A percentile compares a stretch with the other conserved stretches of the same genome.
Conservation (phyloP, 2,113 vertebrate species). For the Butorides virescens region DNA sequence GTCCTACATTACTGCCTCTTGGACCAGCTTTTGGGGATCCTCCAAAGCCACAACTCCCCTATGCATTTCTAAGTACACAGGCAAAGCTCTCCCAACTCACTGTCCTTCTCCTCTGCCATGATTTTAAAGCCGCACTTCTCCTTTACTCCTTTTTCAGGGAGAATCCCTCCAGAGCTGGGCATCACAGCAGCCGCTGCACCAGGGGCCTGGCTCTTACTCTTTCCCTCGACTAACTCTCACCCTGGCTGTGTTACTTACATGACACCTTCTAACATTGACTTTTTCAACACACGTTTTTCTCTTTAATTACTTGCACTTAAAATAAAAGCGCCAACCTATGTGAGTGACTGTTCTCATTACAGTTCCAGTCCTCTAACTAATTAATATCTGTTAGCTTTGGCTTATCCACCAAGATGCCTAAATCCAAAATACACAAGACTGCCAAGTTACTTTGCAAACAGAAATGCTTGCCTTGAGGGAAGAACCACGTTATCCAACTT, state of each 20-base stretch:
- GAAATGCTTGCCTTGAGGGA: not conserved
- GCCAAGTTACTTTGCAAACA: conserved; percentile 37
- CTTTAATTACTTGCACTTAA: conserved; percentile 34
- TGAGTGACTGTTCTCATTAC: not conserved
- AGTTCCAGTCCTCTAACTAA: conserved; percentile 32
- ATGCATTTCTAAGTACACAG: not conserved
- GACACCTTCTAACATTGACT: not conserved
- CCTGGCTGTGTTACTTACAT: not conserved
- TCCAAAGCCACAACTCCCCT: not conserved
- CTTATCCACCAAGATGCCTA: conserved; percentile 23
- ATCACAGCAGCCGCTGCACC: not conserved
- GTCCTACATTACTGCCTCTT: not conserved
- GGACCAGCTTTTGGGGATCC: not conserved
- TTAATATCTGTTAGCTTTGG: conserved; percentile 63
- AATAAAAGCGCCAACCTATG: conserved; percentile 18
- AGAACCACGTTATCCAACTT: not conserved
- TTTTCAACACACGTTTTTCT: not conserved
- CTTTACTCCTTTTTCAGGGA: not conserved
- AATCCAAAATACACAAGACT: conserved; percentile 43
- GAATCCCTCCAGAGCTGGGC: not conserved
- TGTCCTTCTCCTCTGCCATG: not conserved
- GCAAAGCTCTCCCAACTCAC: not conserved
- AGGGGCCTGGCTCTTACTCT: not conserved
- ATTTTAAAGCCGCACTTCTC: not conserved
- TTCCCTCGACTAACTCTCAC: not conserved